A percentile compares a stretch with the other conserved stretches of the same genome.
Conservation (phyloP, 2,888 invertebrate genomes). For the Harpagoxenus sublaevis region DNA sequence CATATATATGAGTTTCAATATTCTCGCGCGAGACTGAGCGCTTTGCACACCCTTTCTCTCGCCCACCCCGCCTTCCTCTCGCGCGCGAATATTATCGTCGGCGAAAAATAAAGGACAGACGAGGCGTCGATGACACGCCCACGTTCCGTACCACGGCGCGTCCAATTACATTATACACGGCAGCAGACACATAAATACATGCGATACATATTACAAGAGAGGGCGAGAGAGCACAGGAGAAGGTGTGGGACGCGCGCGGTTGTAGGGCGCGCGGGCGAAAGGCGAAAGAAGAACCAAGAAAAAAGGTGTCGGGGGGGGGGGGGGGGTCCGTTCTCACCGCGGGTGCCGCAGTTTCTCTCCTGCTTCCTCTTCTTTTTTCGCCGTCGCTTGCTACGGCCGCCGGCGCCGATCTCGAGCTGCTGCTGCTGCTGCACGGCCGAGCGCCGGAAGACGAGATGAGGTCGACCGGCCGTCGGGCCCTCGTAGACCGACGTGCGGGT, state of each 20-base stretch:
- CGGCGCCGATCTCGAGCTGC: slow-evolving; percentile 68
- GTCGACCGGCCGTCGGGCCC: slow-evolving; percentile 71
- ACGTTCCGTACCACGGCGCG: slow-evolving; percentile 59
- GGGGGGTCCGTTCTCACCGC: slow-evolving; percentile 82
- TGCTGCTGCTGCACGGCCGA: slow-evolving; percentile 62
- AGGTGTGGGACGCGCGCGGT: neutral
- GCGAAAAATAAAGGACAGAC: slow-evolving; percentile 54
- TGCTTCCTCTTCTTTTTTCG: slow-evolving; percentile 87
- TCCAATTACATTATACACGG: slow-evolving; percentile 70
- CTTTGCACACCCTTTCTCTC: slow-evolving; percentile 39
- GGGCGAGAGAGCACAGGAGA: slow-evolving; percentile 6
- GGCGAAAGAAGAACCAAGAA: slow-evolving; percentile 52
- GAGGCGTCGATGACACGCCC: slow-evolving; percentile 63
- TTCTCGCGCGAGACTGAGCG: slow-evolving; percentile 24
- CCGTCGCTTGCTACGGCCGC: slow-evolving; percentile 72
- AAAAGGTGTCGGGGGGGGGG: slow-evolving; percentile 62
- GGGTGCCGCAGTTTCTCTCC: slow-evolving; percentile 86
- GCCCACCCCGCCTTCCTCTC: slow-evolving; percentile 8
- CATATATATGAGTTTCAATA: neutral
- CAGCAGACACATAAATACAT: slow-evolving; percentile 72
- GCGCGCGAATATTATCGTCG: slow-evolving; percentile 58
- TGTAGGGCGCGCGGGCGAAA: slow-evolving; percentile 33
- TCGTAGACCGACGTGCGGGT: slow-evolving; percentile 42
- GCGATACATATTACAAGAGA: slow-evolving; percentile 59
- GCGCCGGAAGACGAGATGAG: slow-evolving; percentile 76